Conservation (phyloP, 1,140 invertebrate species). For the Dryas iulia region DNA sequence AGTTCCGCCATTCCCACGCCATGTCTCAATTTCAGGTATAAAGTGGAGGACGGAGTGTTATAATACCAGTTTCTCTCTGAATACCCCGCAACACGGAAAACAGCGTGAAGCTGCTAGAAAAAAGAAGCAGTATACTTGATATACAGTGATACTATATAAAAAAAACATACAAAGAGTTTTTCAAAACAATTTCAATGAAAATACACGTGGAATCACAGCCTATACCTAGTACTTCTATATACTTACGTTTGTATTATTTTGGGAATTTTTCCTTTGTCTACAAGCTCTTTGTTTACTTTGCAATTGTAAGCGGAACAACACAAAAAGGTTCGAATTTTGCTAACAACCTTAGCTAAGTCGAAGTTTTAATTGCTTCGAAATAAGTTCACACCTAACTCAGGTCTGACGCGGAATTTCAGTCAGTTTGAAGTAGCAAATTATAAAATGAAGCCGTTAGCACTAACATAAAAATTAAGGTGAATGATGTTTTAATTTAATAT, state of each 20-base stretch:
- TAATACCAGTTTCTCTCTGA: too few species aligned
- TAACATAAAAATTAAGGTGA: neutral
- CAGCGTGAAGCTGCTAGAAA: too few species aligned
- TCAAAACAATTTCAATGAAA: neutral
- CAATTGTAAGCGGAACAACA: slow-evolving; percentile 63
- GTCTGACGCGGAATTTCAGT: slow-evolving; percentile 28
- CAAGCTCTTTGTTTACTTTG: slow-evolving; percentile 61
- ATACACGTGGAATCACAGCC: neutral
- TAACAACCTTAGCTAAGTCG: slow-evolving; percentile 60
- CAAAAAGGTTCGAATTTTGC: slow-evolving; percentile 67
- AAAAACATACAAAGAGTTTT: too few species aligned
- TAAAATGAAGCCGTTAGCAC: neutral
- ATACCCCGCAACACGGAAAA: too few species aligned
- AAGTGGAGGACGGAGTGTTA: too few species aligned
- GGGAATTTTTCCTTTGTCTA: slow-evolving; percentile 51
- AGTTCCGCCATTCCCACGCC: too few species aligned
- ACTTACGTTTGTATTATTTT: neutral
- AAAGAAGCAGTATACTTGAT: too few species aligned
- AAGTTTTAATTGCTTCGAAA: slow-evolving; percentile 74
- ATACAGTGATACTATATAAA: too few species aligned
- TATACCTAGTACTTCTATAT: neutral
- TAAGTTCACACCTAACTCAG: slow-evolving; percentile 59
- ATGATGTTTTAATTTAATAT: neutral
- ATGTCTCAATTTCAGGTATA: too few species aligned
- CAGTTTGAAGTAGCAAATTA: slow-evolving; percentile 24